These are phyloP conservation scores for Chlamydotis undulata DNA, from an alignment of 2,113 vertebrate genomes.

Conservation along the genomic window DNA sequence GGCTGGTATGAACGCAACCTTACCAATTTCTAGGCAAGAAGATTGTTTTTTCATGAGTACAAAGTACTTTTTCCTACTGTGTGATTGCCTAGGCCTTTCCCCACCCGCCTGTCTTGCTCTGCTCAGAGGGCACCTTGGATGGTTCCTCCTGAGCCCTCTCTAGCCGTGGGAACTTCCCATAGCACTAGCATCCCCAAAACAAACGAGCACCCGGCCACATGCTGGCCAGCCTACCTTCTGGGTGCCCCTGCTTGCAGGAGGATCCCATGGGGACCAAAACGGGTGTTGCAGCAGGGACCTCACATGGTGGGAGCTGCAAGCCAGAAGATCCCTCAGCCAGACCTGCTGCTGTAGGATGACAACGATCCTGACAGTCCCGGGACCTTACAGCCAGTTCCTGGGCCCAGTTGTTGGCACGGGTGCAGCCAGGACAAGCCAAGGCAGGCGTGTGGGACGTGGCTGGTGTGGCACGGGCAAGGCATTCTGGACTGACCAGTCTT, in stretches of 20 bases:
- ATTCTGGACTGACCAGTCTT: background rate
- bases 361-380: background rate
- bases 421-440: background rate
- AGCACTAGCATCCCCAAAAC: background rate
- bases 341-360: background rate
- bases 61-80: background rate
- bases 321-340: background rate
- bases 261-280: background rate
- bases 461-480: accelerated
- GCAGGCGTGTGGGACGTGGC: accelerated
- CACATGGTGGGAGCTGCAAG: background rate
- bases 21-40: background rate
- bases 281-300: background rate
- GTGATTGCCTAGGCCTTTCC: background rate
- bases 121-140: background rate
- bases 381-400: background rate
- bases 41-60: background rate
- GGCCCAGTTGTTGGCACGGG: background rate
- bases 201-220: background rate
- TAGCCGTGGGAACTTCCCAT: background rate
- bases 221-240: background rate
- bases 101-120: background rate
- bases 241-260: background rate
- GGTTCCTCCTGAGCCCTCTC: background rate
- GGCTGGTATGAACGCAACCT: background rate